Base-by-base conservation (phyloP, 1,140 invertebrate species). In the Zaprionus taronus region DNA sequence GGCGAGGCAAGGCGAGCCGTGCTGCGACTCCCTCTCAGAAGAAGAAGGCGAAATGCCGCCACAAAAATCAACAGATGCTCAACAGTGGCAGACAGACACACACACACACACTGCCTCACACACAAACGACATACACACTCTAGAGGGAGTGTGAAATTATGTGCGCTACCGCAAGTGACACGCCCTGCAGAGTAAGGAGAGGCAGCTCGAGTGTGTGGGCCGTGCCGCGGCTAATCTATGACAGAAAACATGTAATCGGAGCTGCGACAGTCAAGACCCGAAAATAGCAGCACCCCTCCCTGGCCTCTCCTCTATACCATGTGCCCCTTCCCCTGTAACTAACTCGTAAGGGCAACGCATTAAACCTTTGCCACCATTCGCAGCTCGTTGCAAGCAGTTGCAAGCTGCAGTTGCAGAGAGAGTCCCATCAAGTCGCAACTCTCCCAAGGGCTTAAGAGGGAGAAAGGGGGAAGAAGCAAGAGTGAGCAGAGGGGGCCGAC, bases 181-280 rank as follows among this genome's bases (percentile, higher is more conserved):
- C 74, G 78, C 75, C 75, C 65, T 36, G 47, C 41, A 7, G 47
- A 5, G n/a, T 11, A 4, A 24, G 47, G 11, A 3, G n/a, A 3
- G 24, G 14, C 7, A 51, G 15, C 31, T 15, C 31, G 14, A 55
- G 58, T 34, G 44, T 14, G 28, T 74, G 66, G 85, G 85, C 76
- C 34, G 81, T 58, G 71, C 79, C 79, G 70, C 77, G 53, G 79
- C 76, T 90, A 90, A 90, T 90, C 85, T 90, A 90, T 90, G 86
- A 90, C 85, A 75, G 85, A 90, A 90, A 90, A 90, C 85, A 90
- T 90, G 85, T 80, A 90, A 90, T 80, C 60, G 76, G 85, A 90
- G 79, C 64, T 64, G 60, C 11, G 51, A 28, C 55, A 49, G 14
- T 7, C 17, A 31, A 26, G 56, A 60, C 20, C 56, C 72, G 60